Percentiles rank a stretch among this genome's conserved stretches.
Conservation (phyloP, 1,140 invertebrate genomes). For the Myzus persicae region DNA sequence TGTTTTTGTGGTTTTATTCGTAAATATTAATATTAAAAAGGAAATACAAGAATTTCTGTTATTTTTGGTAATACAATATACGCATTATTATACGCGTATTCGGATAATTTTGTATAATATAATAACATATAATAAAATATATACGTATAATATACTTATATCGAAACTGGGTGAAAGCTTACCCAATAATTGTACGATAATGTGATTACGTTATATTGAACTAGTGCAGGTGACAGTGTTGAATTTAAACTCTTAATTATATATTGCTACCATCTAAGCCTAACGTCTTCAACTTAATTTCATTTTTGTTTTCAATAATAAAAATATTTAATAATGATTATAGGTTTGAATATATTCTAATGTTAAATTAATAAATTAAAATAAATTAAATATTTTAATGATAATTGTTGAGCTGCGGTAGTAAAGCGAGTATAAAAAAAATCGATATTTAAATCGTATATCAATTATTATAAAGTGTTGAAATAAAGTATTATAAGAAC, state of each 20-base stretch:
- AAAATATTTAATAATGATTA: neutral
- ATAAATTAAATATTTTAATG: neutral
- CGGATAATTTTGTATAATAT: too few relatives aligned
- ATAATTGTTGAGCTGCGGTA: neutral
- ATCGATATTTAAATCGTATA: neutral
- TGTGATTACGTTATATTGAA: neutral
- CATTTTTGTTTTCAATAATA: neutral
- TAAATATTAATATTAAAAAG: too few relatives aligned
- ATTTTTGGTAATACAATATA: too few relatives aligned
- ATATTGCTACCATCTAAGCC: neutral
- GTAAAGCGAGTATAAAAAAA: neutral
- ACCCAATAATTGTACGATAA: neutral
- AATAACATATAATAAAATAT: too few relatives aligned
- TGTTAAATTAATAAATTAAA: neutral
- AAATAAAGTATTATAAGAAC: neutral
- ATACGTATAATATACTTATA: too few relatives aligned
- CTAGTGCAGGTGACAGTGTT: neutral
- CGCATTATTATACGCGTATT: too few relatives aligned
- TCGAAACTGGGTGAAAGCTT: neutral
- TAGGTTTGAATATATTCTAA: neutral
- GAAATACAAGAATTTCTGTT: too few relatives aligned
- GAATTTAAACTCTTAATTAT: neutral
- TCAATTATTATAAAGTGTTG: neutral
- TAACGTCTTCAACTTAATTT: neutral
- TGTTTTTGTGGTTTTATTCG: too few relatives aligned